Evolutionary conservation across 2,113 vertebrate species (phyloP).

Genomic region (Gymnogyps californianus): DNA sequence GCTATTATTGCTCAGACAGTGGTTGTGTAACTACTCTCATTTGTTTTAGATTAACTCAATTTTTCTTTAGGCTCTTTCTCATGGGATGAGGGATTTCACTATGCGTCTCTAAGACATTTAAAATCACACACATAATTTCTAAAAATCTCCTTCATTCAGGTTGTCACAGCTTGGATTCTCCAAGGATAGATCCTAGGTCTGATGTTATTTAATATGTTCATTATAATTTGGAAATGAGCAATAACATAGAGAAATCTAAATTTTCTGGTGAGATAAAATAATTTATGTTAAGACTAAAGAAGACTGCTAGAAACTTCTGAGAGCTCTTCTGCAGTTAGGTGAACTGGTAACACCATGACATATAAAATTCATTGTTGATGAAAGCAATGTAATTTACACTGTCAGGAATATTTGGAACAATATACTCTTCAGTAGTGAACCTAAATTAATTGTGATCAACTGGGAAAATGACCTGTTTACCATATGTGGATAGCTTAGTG

Average conservation of each 20-base stretch:
- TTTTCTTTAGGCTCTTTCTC: conserved; percentile 1
- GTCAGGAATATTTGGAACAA: not conserved
- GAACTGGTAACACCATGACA: not conserved
- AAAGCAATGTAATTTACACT: not conserved
- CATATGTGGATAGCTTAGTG: not conserved
- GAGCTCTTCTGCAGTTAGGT: not conserved
- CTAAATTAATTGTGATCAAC: not conserved
- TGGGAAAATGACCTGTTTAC: not conserved
- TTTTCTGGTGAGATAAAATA: not conserved
- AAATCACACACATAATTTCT: not conserved
- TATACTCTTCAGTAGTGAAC: not conserved
- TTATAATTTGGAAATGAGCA: not conserved
- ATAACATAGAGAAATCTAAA: not conserved
- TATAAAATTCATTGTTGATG: not conserved
- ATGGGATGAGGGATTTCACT: not conserved
- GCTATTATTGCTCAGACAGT: not conserved
- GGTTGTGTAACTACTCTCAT: not conserved
- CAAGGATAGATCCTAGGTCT: not conserved
- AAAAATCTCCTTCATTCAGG: not conserved
- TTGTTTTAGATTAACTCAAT: conserved; percentile 19
- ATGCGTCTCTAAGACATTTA: not conserved
- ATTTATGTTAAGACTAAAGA: not conserved
- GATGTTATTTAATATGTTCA: not conserved
- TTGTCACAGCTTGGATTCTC: not conserved
- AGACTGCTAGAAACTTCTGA: not conserved